Evolutionary conservation across 2,888 invertebrate genomes (phyloP).

Genomic region (Alitta virens): DNA sequence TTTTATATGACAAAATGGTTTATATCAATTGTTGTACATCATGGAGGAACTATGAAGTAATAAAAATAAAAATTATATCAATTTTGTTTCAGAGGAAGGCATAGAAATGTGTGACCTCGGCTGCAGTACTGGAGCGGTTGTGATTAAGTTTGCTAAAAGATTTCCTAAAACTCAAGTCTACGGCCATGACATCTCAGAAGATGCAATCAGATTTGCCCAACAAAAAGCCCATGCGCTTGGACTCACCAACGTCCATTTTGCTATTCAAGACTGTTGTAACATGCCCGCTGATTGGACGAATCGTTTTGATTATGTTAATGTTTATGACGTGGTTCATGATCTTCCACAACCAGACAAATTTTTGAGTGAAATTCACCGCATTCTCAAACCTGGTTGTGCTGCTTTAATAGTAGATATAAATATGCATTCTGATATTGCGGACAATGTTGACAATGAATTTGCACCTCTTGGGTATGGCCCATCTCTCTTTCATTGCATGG

Average conservation of each 20-base stretch:
- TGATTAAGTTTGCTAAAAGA: neutral
- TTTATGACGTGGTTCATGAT: conserved; percentile 10
- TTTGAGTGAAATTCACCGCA: conserved; percentile 2
- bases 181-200: conserved; percentile 4
- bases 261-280: conserved; percentile 3
- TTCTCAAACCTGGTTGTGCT: conserved; percentile 1
- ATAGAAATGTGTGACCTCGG: conserved; percentile 7
- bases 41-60: too few species aligned
- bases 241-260: conserved; percentile 2
- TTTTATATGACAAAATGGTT: too few species aligned
- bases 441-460: conserved; percentile 4
- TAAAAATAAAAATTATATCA: too few species aligned
- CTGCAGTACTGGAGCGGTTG: conserved; percentile 1
- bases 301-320: neutral
- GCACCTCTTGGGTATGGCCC: conserved; percentile 1
- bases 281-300: conserved; percentile 6
- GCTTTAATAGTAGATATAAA: conserved; percentile 1
- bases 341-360: neutral
- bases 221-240: neutral
- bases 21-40: too few species aligned
- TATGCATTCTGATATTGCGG: neutral
- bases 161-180: neutral
- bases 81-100: conserved; percentile 1
- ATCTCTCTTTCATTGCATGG: conserved; percentile 16
- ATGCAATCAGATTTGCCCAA: neutral